Conservation (phyloP, 1,140 invertebrate species). For the Megalopta genalis region DNA sequence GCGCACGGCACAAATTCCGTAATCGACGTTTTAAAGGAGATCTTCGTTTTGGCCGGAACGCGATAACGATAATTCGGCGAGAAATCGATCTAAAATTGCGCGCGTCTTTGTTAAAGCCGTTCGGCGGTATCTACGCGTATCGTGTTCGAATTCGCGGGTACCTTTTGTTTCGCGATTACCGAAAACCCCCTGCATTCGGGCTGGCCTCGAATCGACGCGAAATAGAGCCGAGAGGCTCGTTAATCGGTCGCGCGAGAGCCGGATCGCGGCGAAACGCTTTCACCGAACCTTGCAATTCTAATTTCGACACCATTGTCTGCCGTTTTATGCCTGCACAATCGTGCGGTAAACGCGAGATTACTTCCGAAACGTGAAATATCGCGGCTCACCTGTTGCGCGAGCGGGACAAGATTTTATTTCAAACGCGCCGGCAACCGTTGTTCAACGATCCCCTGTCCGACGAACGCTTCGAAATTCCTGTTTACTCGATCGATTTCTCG, state of each 20-base stretch:
- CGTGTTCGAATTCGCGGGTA: background rate
- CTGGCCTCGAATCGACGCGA: background rate
- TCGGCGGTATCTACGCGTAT: background rate
- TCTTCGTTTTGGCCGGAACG: too few species aligned
- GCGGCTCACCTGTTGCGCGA: conserved; percentile 45
- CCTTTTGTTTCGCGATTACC: background rate
- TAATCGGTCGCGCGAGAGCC: conserved; percentile 16
- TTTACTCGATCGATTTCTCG: background rate
- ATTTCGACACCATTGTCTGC: conserved; percentile 39
- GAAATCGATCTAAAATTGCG: too few species aligned
- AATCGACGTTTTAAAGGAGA: too few species aligned
- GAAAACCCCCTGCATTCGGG: background rate
- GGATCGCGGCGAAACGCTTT: background rate
- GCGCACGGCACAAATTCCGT: too few species aligned
- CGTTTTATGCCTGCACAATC: conserved; percentile 33
- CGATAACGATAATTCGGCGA: too few species aligned
- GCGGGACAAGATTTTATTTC: conserved; percentile 40
- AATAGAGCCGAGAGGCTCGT: conserved; percentile 1
- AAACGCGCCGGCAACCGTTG: conserved; percentile 11
- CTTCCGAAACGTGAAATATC: conserved; percentile 48
- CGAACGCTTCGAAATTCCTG: background rate
- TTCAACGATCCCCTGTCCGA: conserved; percentile 24
- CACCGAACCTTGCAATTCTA: conserved; percentile 19
- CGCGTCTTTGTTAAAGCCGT: background rate
- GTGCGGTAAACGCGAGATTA: conserved; percentile 45